Evolutionary conservation across 2,888 invertebrate species (phyloP).

Genomic region (Pterobdella sp.): DNA sequence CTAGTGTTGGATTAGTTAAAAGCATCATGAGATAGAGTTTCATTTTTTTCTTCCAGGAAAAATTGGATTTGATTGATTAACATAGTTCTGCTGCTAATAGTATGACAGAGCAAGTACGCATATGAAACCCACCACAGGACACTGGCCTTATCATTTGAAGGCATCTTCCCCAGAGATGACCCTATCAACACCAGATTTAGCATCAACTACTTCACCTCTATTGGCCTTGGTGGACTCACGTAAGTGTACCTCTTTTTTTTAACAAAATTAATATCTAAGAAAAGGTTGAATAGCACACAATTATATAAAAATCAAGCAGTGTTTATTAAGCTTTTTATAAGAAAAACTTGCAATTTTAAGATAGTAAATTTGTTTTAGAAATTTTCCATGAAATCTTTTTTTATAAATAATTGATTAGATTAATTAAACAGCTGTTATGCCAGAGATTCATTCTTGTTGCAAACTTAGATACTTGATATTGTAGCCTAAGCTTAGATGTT

Average conservation of each 20-base stretch:
- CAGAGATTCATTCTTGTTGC: no score
- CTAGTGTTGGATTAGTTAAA: neutral
- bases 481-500: no score
- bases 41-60: neutral
- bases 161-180: slow-evolving; percentile 88
- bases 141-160: slow-evolving; percentile 73
- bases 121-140: slow-evolving; percentile 60
- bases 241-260: slow-evolving; percentile 48
- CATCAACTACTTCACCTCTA: slow-evolving; percentile 93
- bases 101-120: neutral
- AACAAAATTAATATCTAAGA: no score
- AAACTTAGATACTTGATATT: no score
- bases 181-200: slow-evolving; percentile 93
- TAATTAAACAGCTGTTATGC: no score
- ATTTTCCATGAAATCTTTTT: no score
- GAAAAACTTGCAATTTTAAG: no score
- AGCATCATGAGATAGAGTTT: neutral
- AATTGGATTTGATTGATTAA: neutral
- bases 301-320: no score
- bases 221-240: slow-evolving; percentile 90
- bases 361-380: no score
- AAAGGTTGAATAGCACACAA: no score
- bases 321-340: no score
- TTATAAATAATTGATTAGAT: no score
- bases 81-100: neutral